These are phyloP conservation scores for Liolophura sinensis DNA, from an alignment of 1,140 invertebrate genomes.

Conservation along the genomic window DNA sequence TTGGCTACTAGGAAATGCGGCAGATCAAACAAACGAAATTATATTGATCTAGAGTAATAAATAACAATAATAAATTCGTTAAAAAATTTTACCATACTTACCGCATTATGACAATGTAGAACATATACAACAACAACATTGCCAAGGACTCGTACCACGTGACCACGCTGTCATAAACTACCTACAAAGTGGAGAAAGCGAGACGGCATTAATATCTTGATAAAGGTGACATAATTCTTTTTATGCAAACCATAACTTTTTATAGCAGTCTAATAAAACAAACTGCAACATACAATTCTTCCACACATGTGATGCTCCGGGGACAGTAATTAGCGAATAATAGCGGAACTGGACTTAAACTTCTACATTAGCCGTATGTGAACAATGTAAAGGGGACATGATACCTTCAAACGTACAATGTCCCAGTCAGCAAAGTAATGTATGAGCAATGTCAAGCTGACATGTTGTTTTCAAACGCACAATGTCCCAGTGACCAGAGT, in stretches of 20 bases:
- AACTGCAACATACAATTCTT: neutral
- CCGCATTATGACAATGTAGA: slow-evolving; percentile 50
- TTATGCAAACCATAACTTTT: neutral
- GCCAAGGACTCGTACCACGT: slow-evolving; percentile 61
- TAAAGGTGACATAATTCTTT: neutral
- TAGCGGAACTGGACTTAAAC: no score
- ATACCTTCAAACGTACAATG: no score
- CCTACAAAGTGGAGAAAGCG: slow-evolving; percentile 17
- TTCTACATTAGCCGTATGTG: no score
- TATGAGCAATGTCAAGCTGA: no score
- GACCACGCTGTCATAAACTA: slow-evolving; percentile 62
- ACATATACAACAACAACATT: slow-evolving; percentile 37
- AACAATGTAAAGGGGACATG: no score
- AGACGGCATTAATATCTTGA: neutral
- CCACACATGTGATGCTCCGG: neutral
- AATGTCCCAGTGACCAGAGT: no score
- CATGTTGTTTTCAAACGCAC: no score
- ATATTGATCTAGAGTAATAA: no score
- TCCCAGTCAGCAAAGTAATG: no score
- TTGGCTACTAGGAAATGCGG: no score
- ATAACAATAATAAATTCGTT: no score
- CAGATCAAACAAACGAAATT: no score
- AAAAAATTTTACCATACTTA: slow-evolving; percentile 11
- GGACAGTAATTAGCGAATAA: neutral
- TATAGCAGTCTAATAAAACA: neutral